Conservation (phyloP, 2,797 vertebrate species). For the Danio aesculapii region DNA sequence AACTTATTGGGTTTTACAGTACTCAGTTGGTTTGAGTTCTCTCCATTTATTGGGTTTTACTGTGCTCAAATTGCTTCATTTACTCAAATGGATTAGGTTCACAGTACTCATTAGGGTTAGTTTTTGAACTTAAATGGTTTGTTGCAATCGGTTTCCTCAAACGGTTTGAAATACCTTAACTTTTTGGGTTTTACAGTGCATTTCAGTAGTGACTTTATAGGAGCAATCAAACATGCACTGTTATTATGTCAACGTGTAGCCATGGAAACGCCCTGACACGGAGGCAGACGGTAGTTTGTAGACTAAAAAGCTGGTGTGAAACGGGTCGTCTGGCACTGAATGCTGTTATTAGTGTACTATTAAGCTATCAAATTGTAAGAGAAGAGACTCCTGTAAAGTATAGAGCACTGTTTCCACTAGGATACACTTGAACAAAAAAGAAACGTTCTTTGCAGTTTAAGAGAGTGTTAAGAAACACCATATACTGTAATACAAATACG, state of each 20-base stretch:
- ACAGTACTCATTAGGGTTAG: too few relatives aligned
- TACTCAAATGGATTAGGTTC: too few relatives aligned
- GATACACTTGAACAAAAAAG: background rate
- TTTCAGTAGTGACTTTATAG: slow-evolving; percentile 48
- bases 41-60: too few relatives aligned
- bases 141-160: too few relatives aligned
- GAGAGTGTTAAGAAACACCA: background rate
- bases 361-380: slow-evolving; percentile 20
- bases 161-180: too few relatives aligned
- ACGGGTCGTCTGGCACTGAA: slow-evolving; percentile 37
- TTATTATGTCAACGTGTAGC: slow-evolving; percentile 63
- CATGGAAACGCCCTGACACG: slow-evolving; percentile 70
- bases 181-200: background rate
- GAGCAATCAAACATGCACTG: slow-evolving; percentile 58
- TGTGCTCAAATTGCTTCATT: too few relatives aligned
- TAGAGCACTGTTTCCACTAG: background rate
- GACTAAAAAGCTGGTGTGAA: slow-evolving; percentile 53
- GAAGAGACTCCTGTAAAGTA: slow-evolving; percentile 7
- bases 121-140: too few relatives aligned
- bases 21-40: too few relatives aligned
- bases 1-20: too few relatives aligned
- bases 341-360: slow-evolving; percentile 51
- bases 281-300: slow-evolving; percentile 54
- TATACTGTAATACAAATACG: background rate
- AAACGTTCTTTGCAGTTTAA: background rate